Evolutionary conservation across 2,113 vertebrate genomes (phyloP).

Genomic region (Trichomycterus rosablanca): DNA sequence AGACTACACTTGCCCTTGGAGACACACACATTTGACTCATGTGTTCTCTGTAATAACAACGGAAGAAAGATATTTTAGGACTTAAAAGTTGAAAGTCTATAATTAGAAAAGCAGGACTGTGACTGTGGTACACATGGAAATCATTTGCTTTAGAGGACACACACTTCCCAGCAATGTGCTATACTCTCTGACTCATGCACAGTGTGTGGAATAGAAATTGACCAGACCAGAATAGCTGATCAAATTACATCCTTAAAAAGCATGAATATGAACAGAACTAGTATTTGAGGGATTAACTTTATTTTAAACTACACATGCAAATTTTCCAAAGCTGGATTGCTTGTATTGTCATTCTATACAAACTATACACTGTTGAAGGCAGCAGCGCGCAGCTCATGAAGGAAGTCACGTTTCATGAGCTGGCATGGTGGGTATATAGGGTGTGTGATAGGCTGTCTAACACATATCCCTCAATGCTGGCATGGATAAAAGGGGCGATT

Average conservation of each 20-base stretch:
- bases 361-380: too few relatives aligned
- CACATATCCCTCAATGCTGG: too few relatives aligned
- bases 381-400: too few relatives aligned
- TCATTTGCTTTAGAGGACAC: constrained; percentile 36
- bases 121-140: constrained; percentile 44
- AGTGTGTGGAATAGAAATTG: constrained; percentile 5
- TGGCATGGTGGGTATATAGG: too few relatives aligned
- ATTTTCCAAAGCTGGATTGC: too few relatives aligned
- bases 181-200: constrained; percentile 13
- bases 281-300: background rate
- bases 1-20: background rate
- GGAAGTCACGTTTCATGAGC: too few relatives aligned
- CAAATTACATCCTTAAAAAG: constrained; percentile 2
- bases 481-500: too few relatives aligned
- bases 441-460: too few relatives aligned
- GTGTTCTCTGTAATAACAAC: constrained; percentile 37
- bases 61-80: constrained; percentile 44
- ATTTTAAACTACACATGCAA: too few relatives aligned
- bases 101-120: constrained; percentile 47
- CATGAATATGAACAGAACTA: background rate
- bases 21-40: constrained; percentile 1
- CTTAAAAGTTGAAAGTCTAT: constrained; percentile 34
- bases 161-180: constrained; percentile 27
- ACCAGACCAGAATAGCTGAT: constrained; percentile 4
- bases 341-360: too few relatives aligned